These are phyloP conservation scores for Tarsius wallacei DNA, from an alignment of 2,797 vertebrate species.

Conservation along the genomic window DNA sequence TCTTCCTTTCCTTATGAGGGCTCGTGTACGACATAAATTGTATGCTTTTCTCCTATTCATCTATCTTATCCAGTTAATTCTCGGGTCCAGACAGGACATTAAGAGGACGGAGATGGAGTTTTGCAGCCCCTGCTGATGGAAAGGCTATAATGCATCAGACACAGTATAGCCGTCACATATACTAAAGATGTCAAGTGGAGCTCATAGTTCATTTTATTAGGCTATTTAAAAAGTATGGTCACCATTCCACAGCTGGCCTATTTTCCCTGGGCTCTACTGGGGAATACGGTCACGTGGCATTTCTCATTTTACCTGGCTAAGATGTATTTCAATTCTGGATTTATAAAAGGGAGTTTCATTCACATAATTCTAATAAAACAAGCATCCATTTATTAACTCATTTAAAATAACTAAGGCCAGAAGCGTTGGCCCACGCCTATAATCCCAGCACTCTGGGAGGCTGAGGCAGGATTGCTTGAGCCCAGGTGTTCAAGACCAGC, in stretches of 20 bases:
- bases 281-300: not conserved
- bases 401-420: not conserved
- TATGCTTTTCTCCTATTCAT: not conserved
- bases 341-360: conserved; percentile 39
- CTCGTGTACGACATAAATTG: not conserved
- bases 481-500: no score
- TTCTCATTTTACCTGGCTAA: not conserved
- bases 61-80: not conserved
- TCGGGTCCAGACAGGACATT: not conserved
- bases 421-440: no score
- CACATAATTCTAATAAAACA: not conserved
- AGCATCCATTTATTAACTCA: not conserved
- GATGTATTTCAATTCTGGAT: conserved; percentile 32
- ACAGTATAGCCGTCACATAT: not conserved
- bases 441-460: no score
- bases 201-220: not conserved
- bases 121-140: not conserved
- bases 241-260: not conserved
- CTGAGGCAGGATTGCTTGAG: no score
- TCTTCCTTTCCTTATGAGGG: not conserved
- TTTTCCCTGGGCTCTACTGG: not conserved
- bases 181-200: not conserved
- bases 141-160: not conserved
- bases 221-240: not conserved
- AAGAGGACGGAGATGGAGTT: not conserved